A percentile compares a stretch with the other conserved stretches of the same genome.
Conservation (phyloP, 2,797 vertebrate genomes). For the Cuniculus paca region DNA sequence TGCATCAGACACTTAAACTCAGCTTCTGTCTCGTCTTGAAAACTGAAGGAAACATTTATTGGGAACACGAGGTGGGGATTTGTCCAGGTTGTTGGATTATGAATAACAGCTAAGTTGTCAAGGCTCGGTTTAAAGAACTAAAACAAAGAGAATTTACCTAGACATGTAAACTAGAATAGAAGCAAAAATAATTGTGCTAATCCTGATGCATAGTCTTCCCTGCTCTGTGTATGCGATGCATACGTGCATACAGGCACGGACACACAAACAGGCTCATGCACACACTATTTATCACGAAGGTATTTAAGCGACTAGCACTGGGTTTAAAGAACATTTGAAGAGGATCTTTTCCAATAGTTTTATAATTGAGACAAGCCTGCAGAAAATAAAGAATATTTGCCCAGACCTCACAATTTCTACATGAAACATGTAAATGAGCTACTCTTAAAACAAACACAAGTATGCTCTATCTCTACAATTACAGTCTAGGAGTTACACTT, state of each 20-base stretch:
- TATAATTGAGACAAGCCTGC: not conserved
- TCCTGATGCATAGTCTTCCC: not conserved
- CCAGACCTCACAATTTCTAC: not conserved
- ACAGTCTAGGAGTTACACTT: constrained; percentile 29
- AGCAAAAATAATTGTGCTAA: not conserved
- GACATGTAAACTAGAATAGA: not conserved
- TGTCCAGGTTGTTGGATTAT: not conserved
- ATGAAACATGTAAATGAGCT: constrained; percentile 21
- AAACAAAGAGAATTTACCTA: constrained; percentile 21
- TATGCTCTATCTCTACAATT: constrained; percentile 46
- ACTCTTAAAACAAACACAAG: constrained; percentile 55
- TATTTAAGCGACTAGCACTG: not conserved
- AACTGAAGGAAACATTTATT: not conserved
- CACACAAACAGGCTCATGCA: not conserved
- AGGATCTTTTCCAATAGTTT: not conserved
- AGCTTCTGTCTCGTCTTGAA: not conserved
- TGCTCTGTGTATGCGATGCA: not conserved
- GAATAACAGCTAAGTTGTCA: not conserved
- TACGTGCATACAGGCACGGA: too few species aligned
- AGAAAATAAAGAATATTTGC: not conserved
- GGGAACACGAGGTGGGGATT: not conserved
- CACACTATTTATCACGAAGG: not conserved
- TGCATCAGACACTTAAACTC: not conserved
- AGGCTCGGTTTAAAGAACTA: not conserved
- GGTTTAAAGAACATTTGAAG: not conserved